Percentiles rank a stretch among this genome's conserved stretches.
These are phyloP conservation scores for Todiramphus chloris DNA, from an alignment of 2,113 vertebrate species.

Conservation along the genomic window DNA sequence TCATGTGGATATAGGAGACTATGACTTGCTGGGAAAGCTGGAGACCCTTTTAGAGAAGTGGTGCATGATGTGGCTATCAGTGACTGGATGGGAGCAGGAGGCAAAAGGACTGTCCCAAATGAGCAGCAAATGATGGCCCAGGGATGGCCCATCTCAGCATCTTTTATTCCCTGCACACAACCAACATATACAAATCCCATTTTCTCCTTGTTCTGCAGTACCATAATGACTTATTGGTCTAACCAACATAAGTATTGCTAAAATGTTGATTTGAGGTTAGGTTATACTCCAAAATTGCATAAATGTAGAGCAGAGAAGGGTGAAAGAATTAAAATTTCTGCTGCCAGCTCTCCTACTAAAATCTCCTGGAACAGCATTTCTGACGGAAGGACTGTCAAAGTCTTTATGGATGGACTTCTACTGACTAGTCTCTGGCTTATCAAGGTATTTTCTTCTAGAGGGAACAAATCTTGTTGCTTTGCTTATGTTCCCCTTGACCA, in stretches of 20 bases:
- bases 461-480: not conserved
- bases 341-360: not conserved
- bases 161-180: not conserved
- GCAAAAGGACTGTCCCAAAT: not conserved
- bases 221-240: not conserved
- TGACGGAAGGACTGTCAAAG: not conserved
- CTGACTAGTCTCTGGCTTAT: not conserved
- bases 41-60: not conserved
- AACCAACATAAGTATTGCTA: not conserved
- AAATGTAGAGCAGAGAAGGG: not conserved
- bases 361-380: not conserved
- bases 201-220: not conserved
- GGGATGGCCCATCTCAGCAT: not conserved
- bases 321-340: not conserved
- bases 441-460: not conserved
- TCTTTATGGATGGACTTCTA: not conserved
- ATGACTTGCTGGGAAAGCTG: not conserved
- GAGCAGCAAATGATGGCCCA: not conserved
- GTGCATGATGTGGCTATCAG: not conserved
- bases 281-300: not conserved
- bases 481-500: not conserved
- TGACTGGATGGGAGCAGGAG: not conserved
- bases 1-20: not conserved
- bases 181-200: not conserved
- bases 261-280: not conserved